Evolutionary conservation across 1,140 invertebrate species (phyloP).

Genomic region (Nasonia vitripennis): DNA sequence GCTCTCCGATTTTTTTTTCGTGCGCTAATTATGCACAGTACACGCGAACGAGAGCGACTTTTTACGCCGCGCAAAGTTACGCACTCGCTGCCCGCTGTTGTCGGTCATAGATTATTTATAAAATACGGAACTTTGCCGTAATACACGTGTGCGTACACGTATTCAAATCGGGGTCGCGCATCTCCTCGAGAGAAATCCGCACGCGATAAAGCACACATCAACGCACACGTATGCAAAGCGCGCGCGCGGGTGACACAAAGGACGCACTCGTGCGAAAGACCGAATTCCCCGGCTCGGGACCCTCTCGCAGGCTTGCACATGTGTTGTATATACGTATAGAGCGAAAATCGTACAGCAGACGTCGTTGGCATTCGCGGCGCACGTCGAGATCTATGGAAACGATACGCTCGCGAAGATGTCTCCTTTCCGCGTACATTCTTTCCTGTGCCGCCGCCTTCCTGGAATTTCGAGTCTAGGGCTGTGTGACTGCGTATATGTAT

Average conservation of each 20-base stretch:
- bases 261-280: conserved; percentile 44
- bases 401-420: conserved; percentile 29
- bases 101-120: no score
- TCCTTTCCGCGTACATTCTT: not conserved
- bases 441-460: conserved; percentile 17
- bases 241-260: conserved; percentile 43
- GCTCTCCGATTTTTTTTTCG: not conserved
- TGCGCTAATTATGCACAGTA: not conserved
- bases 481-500: not conserved
- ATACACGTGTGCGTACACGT: no score
- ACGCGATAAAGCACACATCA: no score
- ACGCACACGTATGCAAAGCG: not conserved
- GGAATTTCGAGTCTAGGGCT: conserved; percentile 10
- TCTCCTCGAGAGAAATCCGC: no score
- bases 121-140: no score
- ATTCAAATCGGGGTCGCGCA: no score
- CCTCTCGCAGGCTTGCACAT: not conserved
- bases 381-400: conserved; percentile 12
- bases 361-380: conserved; percentile 2
- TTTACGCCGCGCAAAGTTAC: no score
- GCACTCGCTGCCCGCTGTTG: no score
- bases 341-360: not conserved
- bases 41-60: no score
- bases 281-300: conserved; percentile 23
- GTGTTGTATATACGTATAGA: not conserved